These are phyloP conservation scores for Sepiola atlantica DNA, from an alignment of 2,888 invertebrate genomes.

Conservation along the genomic window DNA sequence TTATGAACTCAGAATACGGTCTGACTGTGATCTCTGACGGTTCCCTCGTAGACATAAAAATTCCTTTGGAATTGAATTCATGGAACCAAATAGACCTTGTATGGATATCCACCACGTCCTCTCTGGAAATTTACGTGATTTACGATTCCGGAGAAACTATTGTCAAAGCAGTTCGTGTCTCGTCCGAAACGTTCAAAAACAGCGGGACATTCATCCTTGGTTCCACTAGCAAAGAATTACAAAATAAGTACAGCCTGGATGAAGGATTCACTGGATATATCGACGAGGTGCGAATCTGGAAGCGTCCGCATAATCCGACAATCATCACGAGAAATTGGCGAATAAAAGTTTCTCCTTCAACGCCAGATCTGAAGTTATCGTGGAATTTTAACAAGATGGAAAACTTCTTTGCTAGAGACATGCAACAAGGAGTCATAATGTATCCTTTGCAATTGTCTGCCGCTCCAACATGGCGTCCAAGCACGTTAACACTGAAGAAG, in stretches of 20 bases:
- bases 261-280: constrained; percentile 57
- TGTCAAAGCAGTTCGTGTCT: constrained; percentile 56
- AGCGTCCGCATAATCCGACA: constrained; percentile 59
- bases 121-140: constrained; percentile 58
- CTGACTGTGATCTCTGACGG: constrained; percentile 49
- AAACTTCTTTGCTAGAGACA: constrained; percentile 55
- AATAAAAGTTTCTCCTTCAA: constrained; percentile 52
- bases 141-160: constrained; percentile 52
- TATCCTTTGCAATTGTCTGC: constrained; percentile 52
- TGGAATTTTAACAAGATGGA: constrained; percentile 62
- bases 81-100: constrained; percentile 63
- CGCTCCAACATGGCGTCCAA: constrained; percentile 57
- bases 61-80: constrained; percentile 52
- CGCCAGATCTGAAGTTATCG: constrained; percentile 57
- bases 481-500: background rate
- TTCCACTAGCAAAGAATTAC: constrained; percentile 47
- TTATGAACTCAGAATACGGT: constrained; percentile 53
- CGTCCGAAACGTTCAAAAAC: constrained; percentile 52
- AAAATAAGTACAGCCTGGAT: constrained; percentile 51
- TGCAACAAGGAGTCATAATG: constrained; percentile 54
- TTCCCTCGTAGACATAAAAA: constrained; percentile 50
- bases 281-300: constrained; percentile 64
- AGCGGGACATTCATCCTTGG: constrained; percentile 60
- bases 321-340: constrained; percentile 58
- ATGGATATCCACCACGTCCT: constrained; percentile 53